Base-by-base conservation (phyloP, 2,113 vertebrate species). In the Propithecus coquereli region DNA sequence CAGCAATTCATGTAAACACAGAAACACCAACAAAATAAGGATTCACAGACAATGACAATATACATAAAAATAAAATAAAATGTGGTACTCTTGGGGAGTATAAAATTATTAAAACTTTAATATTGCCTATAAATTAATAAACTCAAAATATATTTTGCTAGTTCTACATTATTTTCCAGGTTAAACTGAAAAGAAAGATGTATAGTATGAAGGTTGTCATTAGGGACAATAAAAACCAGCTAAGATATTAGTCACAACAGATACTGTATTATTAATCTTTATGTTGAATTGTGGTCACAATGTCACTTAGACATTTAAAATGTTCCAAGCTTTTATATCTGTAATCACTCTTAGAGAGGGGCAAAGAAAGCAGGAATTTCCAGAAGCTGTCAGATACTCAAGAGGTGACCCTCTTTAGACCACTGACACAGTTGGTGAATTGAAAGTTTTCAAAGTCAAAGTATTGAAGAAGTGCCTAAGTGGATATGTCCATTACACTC, bases 361-460 rank as follows among this genome's bases (percentile, higher is more conserved):
- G n/a, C 52, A 87, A 84, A 2, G 8, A 76, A 81, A 94, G 94
- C 6, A 27, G 34, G 70, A 11, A 22, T 65, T 68, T 68, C 68
- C 37, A 65, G 66, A 43, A 18, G 1, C 59, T 71, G 50, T 92
- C 50, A 45, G 43, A 10, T 34, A 37, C 65, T n/a, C 13, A 54
- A 73, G 74, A 63, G 95, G 63, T 66, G 82, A 89, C 52, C 61
- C 83, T 43, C n/a, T 80, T 90, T 81, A 45, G 77, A 84, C 57
- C 65, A 88, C 59, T 54, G 94, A 93, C 81, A 93, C 47, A 22
- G 52, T 59, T 45, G 59, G 88, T 71, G 54, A 96, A 96, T 52
- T 77, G 73, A 87, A 63, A 94, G 87, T 68, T 95, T 96, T 96
- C 95, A 97, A 98, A 96, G 96, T 98, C 97, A 96, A 97, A 97